Base-by-base conservation (phyloP, 1,140 invertebrate genomes). In the Ganaspis sp. region DNA sequence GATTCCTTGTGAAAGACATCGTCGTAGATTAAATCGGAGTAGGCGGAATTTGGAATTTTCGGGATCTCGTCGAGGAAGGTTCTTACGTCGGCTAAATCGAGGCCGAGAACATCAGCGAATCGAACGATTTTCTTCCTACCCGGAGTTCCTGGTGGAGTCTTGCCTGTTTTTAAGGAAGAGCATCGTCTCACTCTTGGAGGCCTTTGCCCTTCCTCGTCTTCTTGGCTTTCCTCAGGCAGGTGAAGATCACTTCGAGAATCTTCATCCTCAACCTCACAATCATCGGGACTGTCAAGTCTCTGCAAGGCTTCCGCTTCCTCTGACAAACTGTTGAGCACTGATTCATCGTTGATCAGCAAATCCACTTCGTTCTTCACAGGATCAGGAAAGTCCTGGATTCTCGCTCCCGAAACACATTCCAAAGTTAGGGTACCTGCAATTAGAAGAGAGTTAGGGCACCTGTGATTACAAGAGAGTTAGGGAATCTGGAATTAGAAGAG, bases 71-170 rank as follows among this genome's bases (percentile, higher is more conserved):
- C 96, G 78, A 97, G 91, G 89, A 97, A 97, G 2, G 96, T 97
- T 84, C 97, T 93, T 0, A 99, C 95, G 84, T 97, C 96, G 11
- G 97, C 97, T 77, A 99, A 91, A 92, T 99, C 98, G 8, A 99
- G 91, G 0, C 98, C 98, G 37, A 99, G 91, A 0, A 96, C 97
- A 86, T 99, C 98, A 0, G 98, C 98, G 89, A 99, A 99, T 17
- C 98, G 93, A 0, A 99, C 98, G 40, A 98, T 98, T 90, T 99
- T 99, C 89, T 98, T 99, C 0, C 95, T 92, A 2, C 95, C 94
- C 0, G 96, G 96, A 9, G 96, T 97, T 1, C 96, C 96, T 0
- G 97, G 97, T 21, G 97, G 97, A 0, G 97, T 98, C 91, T 98
- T 98, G 0, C 96, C 95, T 0, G 95, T 95, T 91, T 97, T 98